Evolutionary conservation across 2,888 invertebrate species (phyloP).

Genomic region (Athalia circularis): DNA sequence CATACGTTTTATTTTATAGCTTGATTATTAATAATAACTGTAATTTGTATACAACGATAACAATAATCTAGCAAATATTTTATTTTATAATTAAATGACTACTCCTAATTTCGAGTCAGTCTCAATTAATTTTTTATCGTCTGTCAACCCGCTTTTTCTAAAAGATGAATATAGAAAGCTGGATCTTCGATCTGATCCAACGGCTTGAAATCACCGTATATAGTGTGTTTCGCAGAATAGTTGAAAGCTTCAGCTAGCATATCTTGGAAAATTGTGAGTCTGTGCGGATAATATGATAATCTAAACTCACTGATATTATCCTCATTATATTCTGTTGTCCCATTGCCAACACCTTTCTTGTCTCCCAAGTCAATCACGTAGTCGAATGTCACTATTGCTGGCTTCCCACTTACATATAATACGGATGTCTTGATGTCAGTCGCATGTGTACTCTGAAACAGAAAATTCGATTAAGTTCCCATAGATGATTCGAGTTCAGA

Average conservation of each 20-base stretch:
- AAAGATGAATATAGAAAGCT: conserved; percentile 90
- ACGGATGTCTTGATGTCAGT: conserved; percentile 91
- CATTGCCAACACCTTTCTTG: conserved; percentile 67
- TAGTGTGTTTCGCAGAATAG: conserved; percentile 79
- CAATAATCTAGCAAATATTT: not conserved
- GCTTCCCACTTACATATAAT: conserved; percentile 85
- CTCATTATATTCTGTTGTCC: conserved; percentile 57
- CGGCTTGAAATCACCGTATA: conserved; percentile 89
- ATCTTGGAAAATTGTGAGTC: conserved; percentile 81
- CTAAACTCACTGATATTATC: conserved; percentile 84
- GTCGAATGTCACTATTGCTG: conserved; percentile 87
- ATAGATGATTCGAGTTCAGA: conserved; percentile 9
- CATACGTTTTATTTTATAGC: not conserved
- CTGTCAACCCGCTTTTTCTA: conserved; percentile 78
- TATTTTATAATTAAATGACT: conserved; percentile 12
- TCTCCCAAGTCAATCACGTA: conserved; percentile 83
- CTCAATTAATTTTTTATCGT: conserved; percentile 4
- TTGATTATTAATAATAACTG: not conserved
- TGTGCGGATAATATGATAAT: conserved; percentile 92
- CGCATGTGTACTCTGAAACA: conserved; percentile 84
- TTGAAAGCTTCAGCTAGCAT: conserved; percentile 86
- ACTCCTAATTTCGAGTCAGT: not conserved
- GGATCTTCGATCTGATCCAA: conserved; percentile 80
- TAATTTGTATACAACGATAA: not conserved
- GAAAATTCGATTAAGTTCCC: conserved; percentile 44